These are phyloP conservation scores for Scaeva pyrastri DNA, from an alignment of 2,888 invertebrate species.

Conservation along the genomic window DNA sequence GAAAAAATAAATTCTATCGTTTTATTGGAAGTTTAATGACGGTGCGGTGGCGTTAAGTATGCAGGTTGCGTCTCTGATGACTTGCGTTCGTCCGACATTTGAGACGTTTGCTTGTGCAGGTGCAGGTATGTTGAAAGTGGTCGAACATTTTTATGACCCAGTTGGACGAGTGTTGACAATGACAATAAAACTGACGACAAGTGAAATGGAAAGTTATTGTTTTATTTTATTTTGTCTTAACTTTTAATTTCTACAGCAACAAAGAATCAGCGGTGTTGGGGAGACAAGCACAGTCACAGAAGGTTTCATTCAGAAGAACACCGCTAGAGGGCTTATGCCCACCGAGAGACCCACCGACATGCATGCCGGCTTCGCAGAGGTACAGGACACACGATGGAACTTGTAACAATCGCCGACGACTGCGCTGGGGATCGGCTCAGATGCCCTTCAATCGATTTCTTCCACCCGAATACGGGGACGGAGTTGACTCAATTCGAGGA, in stretches of 20 bases:
- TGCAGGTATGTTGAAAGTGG: slow-evolving; percentile 48
- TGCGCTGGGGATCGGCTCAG: slow-evolving; percentile 92
- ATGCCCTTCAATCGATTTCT: slow-evolving; percentile 92
- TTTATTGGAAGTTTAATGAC: neutral
- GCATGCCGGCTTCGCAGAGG: slow-evolving; percentile 88
- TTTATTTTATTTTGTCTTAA: slow-evolving; percentile 20
- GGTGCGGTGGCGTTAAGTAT: slow-evolving; percentile 45
- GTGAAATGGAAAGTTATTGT: slow-evolving; percentile 51
- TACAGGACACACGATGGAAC: slow-evolving; percentile 95
- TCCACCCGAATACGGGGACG: slow-evolving; percentile 93
- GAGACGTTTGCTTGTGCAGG: slow-evolving; percentile 1
- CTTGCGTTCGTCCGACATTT: neutral
- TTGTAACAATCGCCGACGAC: slow-evolving; percentile 92
- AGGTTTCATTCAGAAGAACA: slow-evolving; percentile 82
- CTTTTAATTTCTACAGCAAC: slow-evolving; percentile 79
- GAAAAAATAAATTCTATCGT: slow-evolving; percentile 26
- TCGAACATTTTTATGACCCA: slow-evolving; percentile 59
- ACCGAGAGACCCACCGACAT: slow-evolving; percentile 87
- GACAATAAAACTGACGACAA: slow-evolving; percentile 7
- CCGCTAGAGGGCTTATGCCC: slow-evolving; percentile 86
- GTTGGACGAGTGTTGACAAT: neutral
- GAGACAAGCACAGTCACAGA: slow-evolving; percentile 82
- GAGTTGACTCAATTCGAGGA: slow-evolving; percentile 84
- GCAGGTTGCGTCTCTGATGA: slow-evolving; percentile 39
- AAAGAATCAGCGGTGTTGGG: slow-evolving; percentile 82